Evolutionary conservation across 2,797 vertebrate species (phyloP).

Genomic region (Urophycis tenuis): DNA sequence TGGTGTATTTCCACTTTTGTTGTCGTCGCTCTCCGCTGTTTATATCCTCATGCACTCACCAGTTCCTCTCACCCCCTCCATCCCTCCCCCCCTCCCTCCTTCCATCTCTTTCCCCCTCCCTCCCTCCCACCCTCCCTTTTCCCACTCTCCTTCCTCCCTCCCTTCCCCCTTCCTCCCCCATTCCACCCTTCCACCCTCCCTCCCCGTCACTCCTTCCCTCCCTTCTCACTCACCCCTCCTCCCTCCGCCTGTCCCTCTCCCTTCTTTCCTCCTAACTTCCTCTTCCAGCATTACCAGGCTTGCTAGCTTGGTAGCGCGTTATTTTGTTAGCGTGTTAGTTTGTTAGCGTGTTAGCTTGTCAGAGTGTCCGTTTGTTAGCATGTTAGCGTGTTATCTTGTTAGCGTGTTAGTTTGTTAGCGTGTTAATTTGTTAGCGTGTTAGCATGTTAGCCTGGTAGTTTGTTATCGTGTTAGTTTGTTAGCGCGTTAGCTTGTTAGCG

Average conservation of each 20-base stretch:
- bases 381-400: constrained; percentile 39
- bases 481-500: constrained; percentile 23
- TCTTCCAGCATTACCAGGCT: not conserved
- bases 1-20: constrained; percentile 45
- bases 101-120: constrained; percentile 33
- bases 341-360: too few species aligned
- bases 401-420: constrained; percentile 24
- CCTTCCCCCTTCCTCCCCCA: constrained; percentile 29
- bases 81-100: not conserved
- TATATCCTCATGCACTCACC: constrained; percentile 1
- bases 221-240: constrained; percentile 13
- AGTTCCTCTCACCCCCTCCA: not conserved
- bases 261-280: constrained; percentile 20
- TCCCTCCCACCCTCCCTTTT: constrained; percentile 21
- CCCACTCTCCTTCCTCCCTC: constrained; percentile 14
- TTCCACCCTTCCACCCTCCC: constrained; percentile 18
- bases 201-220: constrained; percentile 6
- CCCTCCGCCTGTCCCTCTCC: constrained; percentile 53
- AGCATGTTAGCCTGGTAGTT: too few species aligned
- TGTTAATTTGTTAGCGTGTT: too few species aligned
- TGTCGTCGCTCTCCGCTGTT: constrained; percentile 31
- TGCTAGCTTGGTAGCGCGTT: too few species aligned
- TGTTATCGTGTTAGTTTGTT: constrained; percentile 40
- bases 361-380: too few species aligned
- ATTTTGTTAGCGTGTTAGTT: constrained; percentile 49